phyloP scores from a whole-genome alignment of 2,888 invertebrate species.

The Pyrrhosoma nymphula region DNA sequence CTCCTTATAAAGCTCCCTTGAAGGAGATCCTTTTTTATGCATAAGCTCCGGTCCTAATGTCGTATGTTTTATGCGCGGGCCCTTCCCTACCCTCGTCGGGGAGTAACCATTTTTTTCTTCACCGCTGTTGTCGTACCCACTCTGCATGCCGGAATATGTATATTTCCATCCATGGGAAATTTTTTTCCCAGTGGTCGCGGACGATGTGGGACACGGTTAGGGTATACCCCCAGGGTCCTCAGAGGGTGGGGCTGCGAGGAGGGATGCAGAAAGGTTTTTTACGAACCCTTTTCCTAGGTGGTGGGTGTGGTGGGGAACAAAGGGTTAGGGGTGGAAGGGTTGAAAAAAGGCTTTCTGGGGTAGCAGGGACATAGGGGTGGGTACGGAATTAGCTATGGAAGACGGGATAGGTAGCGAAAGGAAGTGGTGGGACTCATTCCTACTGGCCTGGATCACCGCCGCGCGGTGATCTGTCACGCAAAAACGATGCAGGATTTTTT shows the following conservation, averaged over 20 bases:
- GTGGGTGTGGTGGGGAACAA: slow-evolving; percentile 47
- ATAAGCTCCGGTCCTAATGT: slow-evolving; percentile 51
- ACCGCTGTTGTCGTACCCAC: background rate
- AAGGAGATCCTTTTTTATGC: slow-evolving; percentile 57
- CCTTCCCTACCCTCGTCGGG: slow-evolving; percentile 48
- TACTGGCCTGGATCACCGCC: background rate
- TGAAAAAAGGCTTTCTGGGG: slow-evolving; percentile 16
- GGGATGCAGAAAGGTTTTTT: slow-evolving; percentile 43
- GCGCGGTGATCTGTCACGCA: slow-evolving; percentile 61
- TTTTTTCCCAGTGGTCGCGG: slow-evolving; percentile 54
- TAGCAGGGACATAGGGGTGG: slow-evolving; percentile 40
- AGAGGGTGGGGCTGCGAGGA: background rate
- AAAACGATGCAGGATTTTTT: slow-evolving; percentile 38
- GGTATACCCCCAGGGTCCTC: slow-evolving; percentile 39
- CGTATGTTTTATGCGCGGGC: slow-evolving; percentile 61
- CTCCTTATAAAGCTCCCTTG: slow-evolving; percentile 15
- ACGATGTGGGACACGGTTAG: slow-evolving; percentile 42
- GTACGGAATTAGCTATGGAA: slow-evolving; percentile 58
- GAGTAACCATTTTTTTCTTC: slow-evolving; percentile 49
- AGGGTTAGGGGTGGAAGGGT: slow-evolving; percentile 55
- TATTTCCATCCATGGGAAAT: slow-evolving; percentile 42
- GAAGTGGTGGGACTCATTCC: slow-evolving; percentile 15
- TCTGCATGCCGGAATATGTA: slow-evolving; percentile 58
- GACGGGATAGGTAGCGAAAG: slow-evolving; percentile 49
- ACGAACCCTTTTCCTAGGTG: background rate